phyloP scores from a whole-genome alignment of 2,888 invertebrate species.

The Synanthedon formicaeformis region DNA sequence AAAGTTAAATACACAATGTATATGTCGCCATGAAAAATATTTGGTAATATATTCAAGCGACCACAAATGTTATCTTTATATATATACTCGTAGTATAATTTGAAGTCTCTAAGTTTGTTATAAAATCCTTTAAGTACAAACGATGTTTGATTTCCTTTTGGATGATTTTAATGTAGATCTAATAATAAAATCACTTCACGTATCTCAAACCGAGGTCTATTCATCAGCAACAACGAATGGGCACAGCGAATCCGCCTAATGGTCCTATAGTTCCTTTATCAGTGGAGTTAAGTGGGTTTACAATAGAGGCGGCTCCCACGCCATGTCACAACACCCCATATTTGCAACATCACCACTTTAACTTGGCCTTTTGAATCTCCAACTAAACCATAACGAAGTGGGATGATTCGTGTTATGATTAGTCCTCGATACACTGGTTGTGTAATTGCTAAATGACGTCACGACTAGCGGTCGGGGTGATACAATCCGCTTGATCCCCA shows the following conservation, averaged over 20 bases:
- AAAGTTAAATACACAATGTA: too few relatives aligned
- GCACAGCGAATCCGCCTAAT: slow-evolving; percentile 66
- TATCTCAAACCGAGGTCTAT: slow-evolving; percentile 64
- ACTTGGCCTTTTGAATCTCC: slow-evolving; percentile 12
- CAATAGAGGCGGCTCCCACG: slow-evolving; percentile 65
- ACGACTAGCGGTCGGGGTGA: slow-evolving; percentile 35
- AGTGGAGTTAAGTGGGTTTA: slow-evolving; percentile 60
- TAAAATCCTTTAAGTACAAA: too few relatives aligned
- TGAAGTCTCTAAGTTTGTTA: too few relatives aligned
- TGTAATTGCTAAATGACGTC: slow-evolving; percentile 31
- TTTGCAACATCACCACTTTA: slow-evolving; percentile 20
- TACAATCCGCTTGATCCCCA: slow-evolving; percentile 54
- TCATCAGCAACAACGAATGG: slow-evolving; percentile 59
- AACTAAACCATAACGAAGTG: too few relatives aligned
- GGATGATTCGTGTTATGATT: slow-evolving; percentile 8
- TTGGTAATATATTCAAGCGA: too few relatives aligned
- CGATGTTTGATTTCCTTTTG: too few relatives aligned
- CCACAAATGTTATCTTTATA: too few relatives aligned
- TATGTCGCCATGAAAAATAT: too few relatives aligned
- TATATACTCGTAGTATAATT: too few relatives aligned
- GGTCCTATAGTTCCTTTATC: slow-evolving; percentile 64
- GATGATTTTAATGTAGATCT: too few relatives aligned
- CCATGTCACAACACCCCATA: slow-evolving; percentile 65
- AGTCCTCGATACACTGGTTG: slow-evolving; percentile 28
- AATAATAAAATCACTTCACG: slow-evolving; percentile 32